These are phyloP conservation scores for Callimorpha dominula DNA, from an alignment of 2,888 invertebrate genomes.

Conservation along the genomic window DNA sequence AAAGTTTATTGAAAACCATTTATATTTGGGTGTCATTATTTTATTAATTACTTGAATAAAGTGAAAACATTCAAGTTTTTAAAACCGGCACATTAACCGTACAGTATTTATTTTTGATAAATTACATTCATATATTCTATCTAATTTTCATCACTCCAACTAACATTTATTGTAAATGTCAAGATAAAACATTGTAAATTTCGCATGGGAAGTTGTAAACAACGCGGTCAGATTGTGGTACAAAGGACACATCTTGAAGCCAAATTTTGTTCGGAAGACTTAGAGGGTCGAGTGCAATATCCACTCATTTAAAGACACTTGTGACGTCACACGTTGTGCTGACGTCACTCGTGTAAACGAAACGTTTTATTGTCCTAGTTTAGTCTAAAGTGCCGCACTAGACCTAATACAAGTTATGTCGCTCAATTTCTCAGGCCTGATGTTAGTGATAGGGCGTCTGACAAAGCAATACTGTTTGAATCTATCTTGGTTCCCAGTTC, in stretches of 20 bases:
- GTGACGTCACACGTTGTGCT: constrained; percentile 41
- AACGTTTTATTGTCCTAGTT: constrained; percentile 83
- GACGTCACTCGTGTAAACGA: constrained; percentile 70
- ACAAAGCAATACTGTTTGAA: constrained; percentile 48
- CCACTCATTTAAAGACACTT: constrained; percentile 56
- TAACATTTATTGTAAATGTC: constrained; percentile 55
- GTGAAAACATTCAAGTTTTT: constrained; percentile 81
- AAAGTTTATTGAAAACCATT: constrained; percentile 80
- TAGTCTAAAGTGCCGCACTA: constrained; percentile 81
- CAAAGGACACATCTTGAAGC: constrained; percentile 64
- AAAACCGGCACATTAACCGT: constrained; percentile 66
- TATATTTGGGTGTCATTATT: constrained; percentile 78
- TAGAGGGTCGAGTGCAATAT: constrained; percentile 53
- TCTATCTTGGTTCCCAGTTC: constrained; percentile 28
- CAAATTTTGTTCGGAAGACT: constrained; percentile 79
- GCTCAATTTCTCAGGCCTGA: constrained; percentile 47
- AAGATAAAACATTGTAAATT: constrained; percentile 57
- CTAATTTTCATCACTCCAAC: constrained; percentile 57
- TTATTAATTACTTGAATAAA: constrained; percentile 78
- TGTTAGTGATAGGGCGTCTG: constrained; percentile 50
- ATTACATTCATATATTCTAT: constrained; percentile 69
- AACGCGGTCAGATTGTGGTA: constrained; percentile 50
- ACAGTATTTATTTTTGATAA: constrained; percentile 57
- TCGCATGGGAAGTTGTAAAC: constrained; percentile 53
- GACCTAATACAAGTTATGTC: constrained; percentile 63